phyloP scores from a whole-genome alignment of 2,888 invertebrate genomes.

The Cantharis lateralis region DNA sequence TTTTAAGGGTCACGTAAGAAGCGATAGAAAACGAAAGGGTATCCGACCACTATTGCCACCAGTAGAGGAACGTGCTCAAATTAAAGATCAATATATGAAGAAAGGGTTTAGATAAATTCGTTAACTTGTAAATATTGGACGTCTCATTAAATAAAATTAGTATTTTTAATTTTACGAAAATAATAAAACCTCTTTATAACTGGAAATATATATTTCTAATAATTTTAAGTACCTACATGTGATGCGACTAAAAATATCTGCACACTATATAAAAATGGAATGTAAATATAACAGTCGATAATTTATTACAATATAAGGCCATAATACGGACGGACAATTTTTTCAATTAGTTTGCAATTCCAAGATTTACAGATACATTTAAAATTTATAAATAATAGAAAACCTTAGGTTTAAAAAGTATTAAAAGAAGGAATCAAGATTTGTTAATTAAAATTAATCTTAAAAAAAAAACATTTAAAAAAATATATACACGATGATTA shows the following conservation, averaged over 20 bases:
- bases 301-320: slow-evolving; percentile 26
- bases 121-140: background rate
- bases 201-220: slow-evolving; percentile 51
- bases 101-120: background rate
- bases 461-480: background rate
- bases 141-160: background rate
- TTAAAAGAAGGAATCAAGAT: background rate
- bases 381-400: slow-evolving; percentile 11
- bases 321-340: slow-evolving; percentile 28
- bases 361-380: background rate
- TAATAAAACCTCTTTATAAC: slow-evolving; percentile 38
- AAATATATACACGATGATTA: background rate
- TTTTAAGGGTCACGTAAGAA: slow-evolving; percentile 64
- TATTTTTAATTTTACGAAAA: background rate
- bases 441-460: background rate
- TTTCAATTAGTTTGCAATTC: slow-evolving; percentile 5
- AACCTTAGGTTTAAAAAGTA: background rate
- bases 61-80: slow-evolving; percentile 68
- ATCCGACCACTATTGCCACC: slow-evolving; percentile 71
- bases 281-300: slow-evolving; percentile 34
- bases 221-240: slow-evolving; percentile 48
- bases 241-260: slow-evolving; percentile 46
- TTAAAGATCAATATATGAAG: slow-evolving; percentile 63
- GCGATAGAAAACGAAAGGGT: slow-evolving; percentile 66
- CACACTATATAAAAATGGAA: slow-evolving; percentile 38